phyloP scores from a whole-genome alignment of 2,797 vertebrate species.

The Borostomias antarcticus region DNA sequence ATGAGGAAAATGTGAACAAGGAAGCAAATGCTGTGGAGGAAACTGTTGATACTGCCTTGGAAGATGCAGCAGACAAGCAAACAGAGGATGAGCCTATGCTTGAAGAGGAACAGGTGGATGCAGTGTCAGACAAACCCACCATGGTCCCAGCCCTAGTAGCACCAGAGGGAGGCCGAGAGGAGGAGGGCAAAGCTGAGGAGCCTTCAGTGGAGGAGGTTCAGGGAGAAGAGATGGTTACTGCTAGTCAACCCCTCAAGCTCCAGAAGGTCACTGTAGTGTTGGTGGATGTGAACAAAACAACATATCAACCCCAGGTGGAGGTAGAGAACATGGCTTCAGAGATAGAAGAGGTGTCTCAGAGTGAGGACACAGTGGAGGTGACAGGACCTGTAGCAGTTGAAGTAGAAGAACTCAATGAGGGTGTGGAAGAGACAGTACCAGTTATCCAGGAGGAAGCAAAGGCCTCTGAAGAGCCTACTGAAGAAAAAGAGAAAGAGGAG shows the following conservation, averaged over 20 bases:
- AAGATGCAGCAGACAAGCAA: neutral
- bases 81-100: neutral
- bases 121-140: neutral
- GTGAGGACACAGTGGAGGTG: slow-evolving; percentile 45
- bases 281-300: slow-evolving; percentile 2
- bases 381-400: neutral
- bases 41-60: neutral
- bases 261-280: slow-evolving; percentile 9
- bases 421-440: neutral
- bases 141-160: neutral
- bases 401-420: neutral
- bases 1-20: too few relatives aligned
- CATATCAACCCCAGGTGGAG: neutral
- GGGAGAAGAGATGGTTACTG: neutral
- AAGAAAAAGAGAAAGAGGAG: neutral
- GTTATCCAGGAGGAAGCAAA: neutral
- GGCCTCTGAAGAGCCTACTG: neutral
- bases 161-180: neutral
- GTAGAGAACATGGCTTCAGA: neutral
- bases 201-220: neutral
- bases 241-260: neutral
- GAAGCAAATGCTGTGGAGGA: too few relatives aligned
- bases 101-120: neutral
- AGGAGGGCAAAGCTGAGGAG: neutral
- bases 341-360: neutral